Percentiles rank a stretch among this genome's conserved stretches.
These are phyloP conservation scores for Synergus laeviventris DNA, from an alignment of 2,888 invertebrate genomes.

Conservation along the genomic window DNA sequence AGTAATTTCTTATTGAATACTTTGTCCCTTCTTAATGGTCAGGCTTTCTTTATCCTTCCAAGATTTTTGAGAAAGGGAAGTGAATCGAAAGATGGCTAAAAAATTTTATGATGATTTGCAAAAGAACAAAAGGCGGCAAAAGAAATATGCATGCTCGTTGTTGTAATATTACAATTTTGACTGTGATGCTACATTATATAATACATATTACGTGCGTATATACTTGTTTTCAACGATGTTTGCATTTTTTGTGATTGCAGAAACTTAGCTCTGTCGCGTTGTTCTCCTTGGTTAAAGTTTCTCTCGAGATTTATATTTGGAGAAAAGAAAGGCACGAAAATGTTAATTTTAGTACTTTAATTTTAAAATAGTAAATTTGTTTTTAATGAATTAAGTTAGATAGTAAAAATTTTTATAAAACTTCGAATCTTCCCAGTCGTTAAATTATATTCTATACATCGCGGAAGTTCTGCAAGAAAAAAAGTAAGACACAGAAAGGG, in stretches of 20 bases:
- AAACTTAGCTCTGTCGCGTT: constrained; percentile 24
- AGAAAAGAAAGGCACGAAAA: constrained; percentile 18
- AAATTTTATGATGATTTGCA: neutral
- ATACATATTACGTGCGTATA: constrained; percentile 57
- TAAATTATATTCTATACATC: constrained; percentile 24
- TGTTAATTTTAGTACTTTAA: constrained; percentile 24
- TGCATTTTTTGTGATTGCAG: constrained; percentile 53
- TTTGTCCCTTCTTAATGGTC: neutral
- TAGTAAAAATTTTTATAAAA: constrained; percentile 25
- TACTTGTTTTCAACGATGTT: constrained; percentile 56
- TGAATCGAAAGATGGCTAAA: neutral
- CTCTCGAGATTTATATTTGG: constrained; percentile 14
- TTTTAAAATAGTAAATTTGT: constrained; percentile 20
- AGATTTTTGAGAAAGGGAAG: neutral
- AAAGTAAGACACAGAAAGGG: constrained; percentile 32
- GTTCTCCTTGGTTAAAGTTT: constrained; percentile 16
- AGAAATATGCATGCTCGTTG: constrained; percentile 59
- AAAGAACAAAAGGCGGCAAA: constrained; percentile 44
- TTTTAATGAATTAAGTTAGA: constrained; percentile 17
- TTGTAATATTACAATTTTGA: constrained; percentile 63
- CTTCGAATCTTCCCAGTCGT: constrained; percentile 31
- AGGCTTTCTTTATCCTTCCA: neutral
- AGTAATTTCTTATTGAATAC: neutral
- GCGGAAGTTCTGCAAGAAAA: constrained; percentile 45
- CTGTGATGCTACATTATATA: constrained; percentile 66